Conservation (phyloP, 2,797 vertebrate genomes). For the Pangasius sanitwongsei region DNA sequence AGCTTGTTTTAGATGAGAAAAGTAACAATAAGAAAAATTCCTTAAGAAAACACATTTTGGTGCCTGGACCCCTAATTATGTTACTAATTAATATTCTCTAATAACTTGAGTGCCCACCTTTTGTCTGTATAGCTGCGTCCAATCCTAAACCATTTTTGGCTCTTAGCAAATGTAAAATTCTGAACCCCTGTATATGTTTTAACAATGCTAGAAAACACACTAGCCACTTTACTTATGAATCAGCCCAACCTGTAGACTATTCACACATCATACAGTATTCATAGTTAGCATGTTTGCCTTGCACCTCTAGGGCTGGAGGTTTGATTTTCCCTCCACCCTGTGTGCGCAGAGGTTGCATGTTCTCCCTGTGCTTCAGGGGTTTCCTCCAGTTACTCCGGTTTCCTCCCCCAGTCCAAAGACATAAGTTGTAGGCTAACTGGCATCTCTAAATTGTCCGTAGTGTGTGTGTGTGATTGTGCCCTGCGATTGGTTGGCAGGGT, state of each 20-base stretch:
- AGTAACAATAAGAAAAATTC: not conserved
- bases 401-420: too few relatives aligned
- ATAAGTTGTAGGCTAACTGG: too few relatives aligned
- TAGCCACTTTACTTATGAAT: not conserved
- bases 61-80: not conserved
- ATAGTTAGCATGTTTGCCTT: too few relatives aligned
- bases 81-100: not conserved
- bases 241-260: not conserved
- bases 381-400: too few relatives aligned
- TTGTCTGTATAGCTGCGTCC: not conserved
- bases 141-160: not conserved
- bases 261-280: not conserved
- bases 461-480: too few relatives aligned
- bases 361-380: too few relatives aligned
- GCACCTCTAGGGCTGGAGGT: too few relatives aligned
- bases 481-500: too few relatives aligned
- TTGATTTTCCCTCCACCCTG: too few relatives aligned
- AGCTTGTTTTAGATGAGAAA: not conserved
- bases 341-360: too few relatives aligned
- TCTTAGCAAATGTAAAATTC: not conserved
- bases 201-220: not conserved
- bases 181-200: not conserved
- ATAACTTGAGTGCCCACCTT: not conserved
- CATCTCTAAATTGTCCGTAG: too few relatives aligned
- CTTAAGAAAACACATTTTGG: not conserved